phyloP scores from a whole-genome alignment of 2,797 vertebrate species.

The Lutjanus argentimaculatus region DNA sequence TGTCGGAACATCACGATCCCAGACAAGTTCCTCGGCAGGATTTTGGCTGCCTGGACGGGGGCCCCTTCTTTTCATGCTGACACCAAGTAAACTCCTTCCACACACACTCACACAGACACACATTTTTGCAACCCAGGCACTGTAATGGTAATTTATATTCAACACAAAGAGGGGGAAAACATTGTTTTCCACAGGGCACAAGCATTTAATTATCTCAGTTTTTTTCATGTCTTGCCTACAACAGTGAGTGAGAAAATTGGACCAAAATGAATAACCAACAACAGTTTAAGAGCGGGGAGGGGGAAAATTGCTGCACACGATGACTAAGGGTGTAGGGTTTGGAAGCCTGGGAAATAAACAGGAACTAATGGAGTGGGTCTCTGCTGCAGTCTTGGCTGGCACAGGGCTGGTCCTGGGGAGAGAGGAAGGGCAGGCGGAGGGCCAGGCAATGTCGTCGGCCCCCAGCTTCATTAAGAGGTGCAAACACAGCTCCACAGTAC shows the following conservation, averaged over 20 bases:
- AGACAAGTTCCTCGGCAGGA: slow-evolving; percentile 95
- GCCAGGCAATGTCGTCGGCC: slow-evolving; percentile 78
- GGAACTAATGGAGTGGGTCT: slow-evolving; percentile 81
- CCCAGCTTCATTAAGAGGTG: slow-evolving; percentile 83
- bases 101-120: slow-evolving; percentile 59
- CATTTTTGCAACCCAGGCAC: slow-evolving; percentile 80
- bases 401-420: slow-evolving; percentile 69
- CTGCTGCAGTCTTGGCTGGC: slow-evolving; percentile 78
- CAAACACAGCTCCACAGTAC: slow-evolving; percentile 81
- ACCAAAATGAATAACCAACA: slow-evolving; percentile 82
- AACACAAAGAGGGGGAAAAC: slow-evolving; percentile 85
- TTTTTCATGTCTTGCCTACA: slow-evolving; percentile 86
- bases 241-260: slow-evolving; percentile 84
- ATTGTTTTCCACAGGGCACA: slow-evolving; percentile 87
- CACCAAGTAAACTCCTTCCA: slow-evolving; percentile 89
- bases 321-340: slow-evolving; percentile 62
- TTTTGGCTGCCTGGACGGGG: slow-evolving; percentile 91
- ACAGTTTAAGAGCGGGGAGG: slow-evolving; percentile 69
- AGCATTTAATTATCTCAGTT: slow-evolving; percentile 92
- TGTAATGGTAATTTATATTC: slow-evolving; percentile 92
- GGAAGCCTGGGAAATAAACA: slow-evolving; percentile 84
- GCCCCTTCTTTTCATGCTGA: slow-evolving; percentile 90
- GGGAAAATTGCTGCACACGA: slow-evolving; percentile 63
- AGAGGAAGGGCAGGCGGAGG: slow-evolving; percentile 79
- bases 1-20: slow-evolving; percentile 91